These are phyloP conservation scores for Acanthacorydalis orientalis DNA, from an alignment of 2,888 invertebrate species.

Conservation along the genomic window DNA sequence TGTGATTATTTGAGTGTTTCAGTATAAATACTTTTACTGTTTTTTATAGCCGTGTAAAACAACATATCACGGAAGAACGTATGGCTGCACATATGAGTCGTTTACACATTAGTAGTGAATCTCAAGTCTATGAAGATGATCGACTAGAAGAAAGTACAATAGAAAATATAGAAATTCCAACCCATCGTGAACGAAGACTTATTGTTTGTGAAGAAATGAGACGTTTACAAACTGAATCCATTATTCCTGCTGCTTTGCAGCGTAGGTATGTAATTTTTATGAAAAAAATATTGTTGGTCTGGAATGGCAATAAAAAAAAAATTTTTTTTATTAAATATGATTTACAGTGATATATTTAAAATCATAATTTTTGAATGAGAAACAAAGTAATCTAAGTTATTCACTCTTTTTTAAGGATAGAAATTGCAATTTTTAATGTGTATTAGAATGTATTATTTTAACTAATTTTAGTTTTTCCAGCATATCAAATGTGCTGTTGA, in stretches of 20 bases:
- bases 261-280: conserved; percentile 12
- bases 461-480: too few relatives aligned
- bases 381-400: too few relatives aligned
- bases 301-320: background rate
- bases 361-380: too few relatives aligned
- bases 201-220: conserved; percentile 55
- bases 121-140: conserved; percentile 16
- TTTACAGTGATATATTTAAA: background rate
- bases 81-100: conserved; percentile 66
- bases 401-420: too few relatives aligned
- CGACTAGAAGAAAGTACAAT: conserved; percentile 11
- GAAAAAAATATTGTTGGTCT: background rate
- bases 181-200: conserved; percentile 22
- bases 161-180: conserved; percentile 8
- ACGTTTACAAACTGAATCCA: conserved; percentile 42
- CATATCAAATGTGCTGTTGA: too few relatives aligned
- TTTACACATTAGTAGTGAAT: conserved; percentile 45
- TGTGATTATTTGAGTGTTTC: background rate
- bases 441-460: too few relatives aligned
- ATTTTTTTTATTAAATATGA: background rate
- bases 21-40: background rate
- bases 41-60: conserved; percentile 34
- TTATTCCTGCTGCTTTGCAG: conserved; percentile 48
- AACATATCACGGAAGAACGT: conserved; percentile 67
- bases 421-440: background rate